Evolutionary conservation across 2,888 invertebrate genomes (phyloP).

Genomic region (Drosophila hamatofila): DNA sequence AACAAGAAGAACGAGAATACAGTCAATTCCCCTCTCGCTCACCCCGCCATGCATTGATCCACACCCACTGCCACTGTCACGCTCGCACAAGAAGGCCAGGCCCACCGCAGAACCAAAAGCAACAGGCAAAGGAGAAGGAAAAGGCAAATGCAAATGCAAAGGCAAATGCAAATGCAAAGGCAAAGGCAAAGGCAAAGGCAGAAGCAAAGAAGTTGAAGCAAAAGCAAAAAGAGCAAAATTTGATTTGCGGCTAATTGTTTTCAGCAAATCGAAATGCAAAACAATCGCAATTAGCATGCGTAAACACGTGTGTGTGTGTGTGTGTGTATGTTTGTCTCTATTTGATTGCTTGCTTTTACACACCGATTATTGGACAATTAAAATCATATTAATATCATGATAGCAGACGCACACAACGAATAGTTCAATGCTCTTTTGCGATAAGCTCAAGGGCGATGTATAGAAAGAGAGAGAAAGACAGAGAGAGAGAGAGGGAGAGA

Average conservation of each 20-base stretch:
- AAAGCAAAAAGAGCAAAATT: too few relatives aligned
- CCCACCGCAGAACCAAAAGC: background rate
- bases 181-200: too few relatives aligned
- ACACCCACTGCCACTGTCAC: constrained; percentile 12
- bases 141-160: background rate
- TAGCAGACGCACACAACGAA: background rate
- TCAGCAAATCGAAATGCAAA: too few relatives aligned
- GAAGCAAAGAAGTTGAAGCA: too few relatives aligned
- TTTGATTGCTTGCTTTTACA: background rate
- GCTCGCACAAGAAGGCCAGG: constrained; percentile 4
- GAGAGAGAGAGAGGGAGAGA: background rate
- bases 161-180: background rate
- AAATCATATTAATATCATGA: constrained; percentile 33
- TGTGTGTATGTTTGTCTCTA: background rate
- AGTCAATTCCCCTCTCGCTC: background rate
- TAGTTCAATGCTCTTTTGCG: constrained; percentile 7
- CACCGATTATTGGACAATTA: constrained; percentile 38
- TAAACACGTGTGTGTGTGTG: background rate
- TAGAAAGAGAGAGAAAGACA: background rate
- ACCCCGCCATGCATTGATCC: background rate
- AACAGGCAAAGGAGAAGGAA: constrained; percentile 15
- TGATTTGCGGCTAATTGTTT: too few relatives aligned
- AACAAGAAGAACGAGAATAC: background rate
- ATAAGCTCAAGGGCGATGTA: background rate
- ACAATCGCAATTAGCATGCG: constrained; percentile 43